Evolutionary conservation across 1,140 invertebrate species (phyloP).

Genomic region (Paraescarpia echinospica): DNA sequence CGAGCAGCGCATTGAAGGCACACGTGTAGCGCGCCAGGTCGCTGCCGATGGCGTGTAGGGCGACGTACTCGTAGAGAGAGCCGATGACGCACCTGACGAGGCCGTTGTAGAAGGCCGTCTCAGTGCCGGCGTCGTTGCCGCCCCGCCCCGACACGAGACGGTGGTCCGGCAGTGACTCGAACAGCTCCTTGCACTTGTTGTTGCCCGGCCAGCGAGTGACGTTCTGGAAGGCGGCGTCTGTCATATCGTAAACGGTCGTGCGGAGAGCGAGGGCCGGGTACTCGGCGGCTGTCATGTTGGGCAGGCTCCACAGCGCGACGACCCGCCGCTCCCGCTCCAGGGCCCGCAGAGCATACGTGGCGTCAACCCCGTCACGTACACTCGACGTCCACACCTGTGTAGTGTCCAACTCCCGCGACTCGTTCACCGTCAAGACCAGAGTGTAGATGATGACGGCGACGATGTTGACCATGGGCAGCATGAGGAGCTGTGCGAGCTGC

Average conservation of each 20-base stretch:
- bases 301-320: background rate
- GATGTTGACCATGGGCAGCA: background rate
- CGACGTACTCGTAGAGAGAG: background rate
- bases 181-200: background rate
- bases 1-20: background rate
- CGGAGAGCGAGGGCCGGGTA: background rate
- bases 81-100: background rate
- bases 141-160: background rate
- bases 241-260: background rate
- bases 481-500: conserved; percentile 7
- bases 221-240: background rate
- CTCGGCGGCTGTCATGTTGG: background rate
- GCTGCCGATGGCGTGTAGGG: background rate
- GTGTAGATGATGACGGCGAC: background rate
- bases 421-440: background rate
- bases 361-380: background rate
- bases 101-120: background rate
- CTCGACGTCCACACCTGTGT: background rate
- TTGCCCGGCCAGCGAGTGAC: background rate
- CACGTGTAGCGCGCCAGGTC: background rate
- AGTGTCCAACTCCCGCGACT: background rate
- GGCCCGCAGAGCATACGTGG: background rate
- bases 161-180: background rate
- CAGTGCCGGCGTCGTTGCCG: background rate
- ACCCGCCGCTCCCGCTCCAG: background rate